Base-by-base conservation (phyloP, 2,888 invertebrate genomes). In the Temnothorax rugatulus region DNA sequence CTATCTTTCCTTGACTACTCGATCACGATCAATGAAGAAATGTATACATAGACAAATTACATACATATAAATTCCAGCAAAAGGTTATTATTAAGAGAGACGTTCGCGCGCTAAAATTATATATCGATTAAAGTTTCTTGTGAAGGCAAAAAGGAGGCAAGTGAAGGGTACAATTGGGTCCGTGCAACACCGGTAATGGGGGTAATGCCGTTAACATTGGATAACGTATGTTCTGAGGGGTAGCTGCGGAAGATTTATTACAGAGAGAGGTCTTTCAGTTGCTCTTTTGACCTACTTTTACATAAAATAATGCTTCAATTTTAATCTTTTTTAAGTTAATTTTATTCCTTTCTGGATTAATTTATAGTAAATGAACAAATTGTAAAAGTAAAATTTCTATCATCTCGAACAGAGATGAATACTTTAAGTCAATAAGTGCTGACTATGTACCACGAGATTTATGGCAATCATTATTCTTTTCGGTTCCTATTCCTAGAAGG, bases 231-330 rank as follows among this genome's bases (percentile, higher is more conserved):
- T 15, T 15, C 41, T 44, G 15, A 64, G n/a, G 64, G 47, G 47
- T 64, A 21, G 38, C 38, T 38, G 44, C 18, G 7, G 18, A 68
- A 68, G 68, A 68, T 68, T 68, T 47, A 68, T 47, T 68, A 47
- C 47, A 25, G 50, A 50, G 50, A 50, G 50, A 50, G 13, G 8
- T 25, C 25, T 44, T 21, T 8, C 63, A 63, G n/a, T 25, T 25
- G 3, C 0, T 47, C 47, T 47, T 68, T 68, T 68, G 18, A 47
- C 18, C n/a, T 68, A 25, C 18, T 68, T 68, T 47, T 29, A 47
- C 25, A 9, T 44, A 66, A 25, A 44, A 18, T 7, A 18, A 50
- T 18, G 18, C 5, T 5, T 5, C 47, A 50, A 18, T 50, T 50
- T 50, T 50, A 18, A 50, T 18, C 50, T 7, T 50, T 18, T 50